Evolutionary conservation across 2,888 invertebrate species (phyloP).

Genomic region (Athalia circularis): DNA sequence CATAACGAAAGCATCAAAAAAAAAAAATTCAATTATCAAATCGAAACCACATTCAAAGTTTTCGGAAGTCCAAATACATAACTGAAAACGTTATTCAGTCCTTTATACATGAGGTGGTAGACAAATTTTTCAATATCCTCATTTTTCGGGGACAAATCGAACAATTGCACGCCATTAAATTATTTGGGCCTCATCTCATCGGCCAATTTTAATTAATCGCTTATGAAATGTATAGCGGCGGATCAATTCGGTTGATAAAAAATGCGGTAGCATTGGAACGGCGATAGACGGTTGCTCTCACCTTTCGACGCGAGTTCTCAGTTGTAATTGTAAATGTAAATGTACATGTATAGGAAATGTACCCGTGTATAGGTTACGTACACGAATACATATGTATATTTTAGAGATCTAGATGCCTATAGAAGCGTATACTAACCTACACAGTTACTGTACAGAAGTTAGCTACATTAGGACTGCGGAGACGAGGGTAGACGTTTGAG

Average conservation of each 20-base stretch:
- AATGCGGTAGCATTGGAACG: conserved; percentile 10
- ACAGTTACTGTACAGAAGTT: conserved; percentile 49
- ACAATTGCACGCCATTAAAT: too few relatives aligned
- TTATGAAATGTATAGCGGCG: too few relatives aligned
- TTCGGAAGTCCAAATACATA: too few relatives aligned
- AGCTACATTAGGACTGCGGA: conserved; percentile 68
- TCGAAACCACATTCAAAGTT: too few relatives aligned
- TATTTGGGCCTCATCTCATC: too few relatives aligned
- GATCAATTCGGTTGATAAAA: conserved; percentile 23
- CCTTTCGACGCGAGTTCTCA: conserved; percentile 22
- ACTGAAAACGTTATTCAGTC: too few relatives aligned
- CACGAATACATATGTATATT: not conserved
- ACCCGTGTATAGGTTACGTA: not conserved
- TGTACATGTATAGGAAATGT: not conserved
- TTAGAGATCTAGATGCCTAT: not conserved
- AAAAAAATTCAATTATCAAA: too few relatives aligned
- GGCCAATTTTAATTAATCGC: too few relatives aligned
- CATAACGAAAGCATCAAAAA: not conserved
- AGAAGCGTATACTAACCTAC: conserved; percentile 31
- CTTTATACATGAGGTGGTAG: too few relatives aligned
- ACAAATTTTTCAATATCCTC: too few relatives aligned
- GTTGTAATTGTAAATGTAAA: not conserved
- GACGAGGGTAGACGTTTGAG: conserved; percentile 73
- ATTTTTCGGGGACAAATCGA: too few relatives aligned
- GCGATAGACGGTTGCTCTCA: conserved; percentile 20